phyloP scores from a whole-genome alignment of 2,888 invertebrate species.

The Tethea ocularis region DNA sequence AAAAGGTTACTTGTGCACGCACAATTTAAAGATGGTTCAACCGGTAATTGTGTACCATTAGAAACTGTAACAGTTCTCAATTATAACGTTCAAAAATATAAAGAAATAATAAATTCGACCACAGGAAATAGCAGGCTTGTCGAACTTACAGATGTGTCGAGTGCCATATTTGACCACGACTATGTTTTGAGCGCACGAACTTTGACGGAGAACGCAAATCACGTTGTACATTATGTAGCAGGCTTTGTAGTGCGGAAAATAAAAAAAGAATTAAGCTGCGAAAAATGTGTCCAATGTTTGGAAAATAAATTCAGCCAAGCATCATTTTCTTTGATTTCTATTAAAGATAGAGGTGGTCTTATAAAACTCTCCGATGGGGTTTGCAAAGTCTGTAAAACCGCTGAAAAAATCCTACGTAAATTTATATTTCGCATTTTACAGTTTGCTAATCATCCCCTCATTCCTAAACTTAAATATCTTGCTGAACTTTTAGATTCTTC shows the following conservation, averaged over 20 bases:
- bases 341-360: constrained; percentile 13
- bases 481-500: too few species aligned
- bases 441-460: too few species aligned
- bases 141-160: background rate
- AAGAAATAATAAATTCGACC: constrained; percentile 8
- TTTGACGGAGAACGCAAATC: constrained; percentile 10
- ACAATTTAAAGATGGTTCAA: constrained; percentile 17
- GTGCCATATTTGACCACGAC: constrained; percentile 8
- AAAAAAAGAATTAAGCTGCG: constrained; percentile 10
- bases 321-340: background rate
- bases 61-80: constrained; percentile 17
- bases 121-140: constrained; percentile 7
- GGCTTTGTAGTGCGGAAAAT: constrained; percentile 13
- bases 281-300: constrained; percentile 9
- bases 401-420: too few species aligned
- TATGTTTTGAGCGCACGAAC: constrained; percentile 2
- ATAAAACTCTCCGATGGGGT: constrained; percentile 4
- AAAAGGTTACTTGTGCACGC: constrained; percentile 20
- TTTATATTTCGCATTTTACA: too few species aligned
- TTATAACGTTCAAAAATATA: constrained; percentile 7
- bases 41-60: constrained; percentile 18
- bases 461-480: too few species aligned
- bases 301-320: background rate
- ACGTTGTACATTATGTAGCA: constrained; percentile 14
- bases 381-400: too few species aligned